Conservation (phyloP, 2,797 vertebrate genomes). For the Nothura maculosa region DNA sequence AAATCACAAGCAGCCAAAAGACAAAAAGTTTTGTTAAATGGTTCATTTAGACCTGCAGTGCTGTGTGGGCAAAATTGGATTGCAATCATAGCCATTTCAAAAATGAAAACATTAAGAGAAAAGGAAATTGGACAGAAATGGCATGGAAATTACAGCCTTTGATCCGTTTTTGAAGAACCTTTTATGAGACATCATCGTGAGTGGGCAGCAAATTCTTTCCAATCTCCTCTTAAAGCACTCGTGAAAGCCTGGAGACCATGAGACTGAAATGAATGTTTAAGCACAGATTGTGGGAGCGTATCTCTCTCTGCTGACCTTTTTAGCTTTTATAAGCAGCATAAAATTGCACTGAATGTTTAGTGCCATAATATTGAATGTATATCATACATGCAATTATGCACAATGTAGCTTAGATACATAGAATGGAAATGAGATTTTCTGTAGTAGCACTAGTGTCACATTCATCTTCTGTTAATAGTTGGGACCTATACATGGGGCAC, state of each 20-base stretch:
- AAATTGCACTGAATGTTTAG: conserved; percentile 64
- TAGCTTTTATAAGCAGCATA: conserved; percentile 44
- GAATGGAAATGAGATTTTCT: conserved; percentile 40
- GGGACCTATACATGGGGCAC: background rate
- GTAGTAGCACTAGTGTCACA: conserved; percentile 47
- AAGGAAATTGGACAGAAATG: conserved; percentile 85
- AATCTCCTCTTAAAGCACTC: conserved; percentile 76
- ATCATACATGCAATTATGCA: conserved; percentile 17
- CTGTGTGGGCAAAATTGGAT: conserved; percentile 83
- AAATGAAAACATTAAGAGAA: conserved; percentile 82
- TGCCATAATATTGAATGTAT: conserved; percentile 30
- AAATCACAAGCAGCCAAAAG: conserved; percentile 77
- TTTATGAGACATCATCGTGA: conserved; percentile 79
- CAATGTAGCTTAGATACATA: background rate
- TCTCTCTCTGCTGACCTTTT: conserved; percentile 63
- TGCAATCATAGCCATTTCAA: conserved; percentile 85
- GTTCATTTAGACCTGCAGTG: conserved; percentile 81
- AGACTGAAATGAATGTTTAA: conserved; percentile 73
- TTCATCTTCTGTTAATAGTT: conserved; percentile 74
- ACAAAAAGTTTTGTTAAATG: conserved; percentile 83
- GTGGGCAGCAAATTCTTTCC: conserved; percentile 79
- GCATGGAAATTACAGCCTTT: conserved; percentile 85
- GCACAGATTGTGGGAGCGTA: conserved; percentile 50
- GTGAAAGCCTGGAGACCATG: conserved; percentile 69
- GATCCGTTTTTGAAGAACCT: conserved; percentile 78